Conservation (phyloP, 2,113 vertebrate genomes). For the Bettongia penicillata region DNA sequence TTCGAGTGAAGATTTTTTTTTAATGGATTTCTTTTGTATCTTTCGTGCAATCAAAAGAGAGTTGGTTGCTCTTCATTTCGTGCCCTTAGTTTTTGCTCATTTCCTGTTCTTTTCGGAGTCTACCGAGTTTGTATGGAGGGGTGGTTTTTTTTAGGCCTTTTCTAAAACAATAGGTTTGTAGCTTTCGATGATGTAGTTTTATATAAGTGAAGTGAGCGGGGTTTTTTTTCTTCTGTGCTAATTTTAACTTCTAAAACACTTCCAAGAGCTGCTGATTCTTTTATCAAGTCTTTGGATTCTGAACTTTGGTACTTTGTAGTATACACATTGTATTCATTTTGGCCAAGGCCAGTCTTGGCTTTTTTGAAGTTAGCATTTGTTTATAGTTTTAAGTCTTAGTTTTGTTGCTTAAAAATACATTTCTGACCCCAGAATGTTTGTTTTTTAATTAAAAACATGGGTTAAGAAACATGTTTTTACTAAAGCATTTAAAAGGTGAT, state of each 20-base stretch:
- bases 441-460: conserved; percentile 61
- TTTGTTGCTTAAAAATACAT: conserved; percentile 67
- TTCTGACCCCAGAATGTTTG: conserved; percentile 55
- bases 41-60: conserved; percentile 7
- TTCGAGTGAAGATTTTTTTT: not conserved
- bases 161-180: conserved; percentile 41
- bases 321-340: conserved; percentile 57
- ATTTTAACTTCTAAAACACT: conserved; percentile 65
- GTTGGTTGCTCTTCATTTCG: conserved; percentile 53
- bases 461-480: conserved; percentile 61
- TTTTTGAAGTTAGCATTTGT: conserved; percentile 72
- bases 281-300: conserved; percentile 57
- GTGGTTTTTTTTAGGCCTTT: conserved; percentile 56
- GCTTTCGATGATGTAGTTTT: conserved; percentile 31
- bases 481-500: conserved; percentile 35
- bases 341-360: conserved; percentile 41
- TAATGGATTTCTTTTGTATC: not conserved
- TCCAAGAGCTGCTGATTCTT: conserved; percentile 38
- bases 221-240: conserved; percentile 19
- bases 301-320: conserved; percentile 59
- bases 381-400: conserved; percentile 58
- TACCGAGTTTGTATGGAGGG: conserved; percentile 28
- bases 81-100: conserved; percentile 23
- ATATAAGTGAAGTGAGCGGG: conserved; percentile 46
- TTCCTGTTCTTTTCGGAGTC: conserved; percentile 38